A percentile compares a stretch with the other conserved stretches of the same genome.
Evolutionary conservation across 1,140 invertebrate species (phyloP).

Genomic region (Drosophila littoralis): DNA sequence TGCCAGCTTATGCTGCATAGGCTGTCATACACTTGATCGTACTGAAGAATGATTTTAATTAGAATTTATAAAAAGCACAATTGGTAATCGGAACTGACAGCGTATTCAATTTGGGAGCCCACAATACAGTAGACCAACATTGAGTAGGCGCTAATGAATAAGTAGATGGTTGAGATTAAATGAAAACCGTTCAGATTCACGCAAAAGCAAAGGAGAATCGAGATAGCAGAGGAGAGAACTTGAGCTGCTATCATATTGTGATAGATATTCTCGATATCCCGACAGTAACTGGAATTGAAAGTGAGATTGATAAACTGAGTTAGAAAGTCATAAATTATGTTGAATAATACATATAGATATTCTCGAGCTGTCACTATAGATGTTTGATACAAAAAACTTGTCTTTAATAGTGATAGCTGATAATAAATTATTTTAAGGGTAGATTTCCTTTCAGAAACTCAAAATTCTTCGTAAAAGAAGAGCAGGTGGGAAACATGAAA

Average conservation of each 20-base stretch:
- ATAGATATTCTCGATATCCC: slow-evolving; percentile 45
- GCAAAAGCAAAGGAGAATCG: slow-evolving; percentile 50
- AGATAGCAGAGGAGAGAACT: slow-evolving; percentile 48
- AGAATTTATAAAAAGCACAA: background rate
- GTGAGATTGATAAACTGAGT: too few relatives aligned
- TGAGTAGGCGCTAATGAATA: slow-evolving; percentile 53
- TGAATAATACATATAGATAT: too few relatives aligned
- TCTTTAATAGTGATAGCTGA: too few relatives aligned
- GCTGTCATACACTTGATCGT: slow-evolving; percentile 52
- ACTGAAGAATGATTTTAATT: slow-evolving; percentile 18
- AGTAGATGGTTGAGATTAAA: slow-evolving; percentile 47
- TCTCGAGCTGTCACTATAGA: too few relatives aligned
- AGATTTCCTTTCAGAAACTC: too few relatives aligned
- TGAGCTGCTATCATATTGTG: slow-evolving; percentile 55
- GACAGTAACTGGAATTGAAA: slow-evolving; percentile 41
- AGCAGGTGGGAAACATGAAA: too few relatives aligned
- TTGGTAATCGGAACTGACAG: slow-evolving; percentile 24
- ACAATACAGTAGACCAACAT: slow-evolving; percentile 65
- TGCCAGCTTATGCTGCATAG: slow-evolving; percentile 56
- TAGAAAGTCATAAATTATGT: too few relatives aligned
- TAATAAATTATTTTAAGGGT: too few relatives aligned
- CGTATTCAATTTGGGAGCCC: slow-evolving; percentile 65
- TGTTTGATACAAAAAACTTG: too few relatives aligned
- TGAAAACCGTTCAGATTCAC: slow-evolving; percentile 53
- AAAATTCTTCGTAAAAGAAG: too few relatives aligned